Base-by-base conservation (phyloP, 2,113 vertebrate species). In the Siphamia tubifer region DNA sequence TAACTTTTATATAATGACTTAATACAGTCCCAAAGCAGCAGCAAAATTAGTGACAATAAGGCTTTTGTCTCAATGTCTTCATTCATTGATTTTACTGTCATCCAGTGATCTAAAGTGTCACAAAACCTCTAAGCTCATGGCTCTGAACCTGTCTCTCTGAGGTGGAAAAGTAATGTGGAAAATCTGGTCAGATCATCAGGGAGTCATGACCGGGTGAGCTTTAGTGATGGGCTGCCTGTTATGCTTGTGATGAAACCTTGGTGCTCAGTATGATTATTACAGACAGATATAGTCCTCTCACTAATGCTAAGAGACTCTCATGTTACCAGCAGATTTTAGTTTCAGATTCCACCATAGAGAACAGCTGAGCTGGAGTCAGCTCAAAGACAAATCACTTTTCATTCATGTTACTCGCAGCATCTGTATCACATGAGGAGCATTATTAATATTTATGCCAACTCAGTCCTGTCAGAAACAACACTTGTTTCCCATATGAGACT, bases 281-380 rank as follows among this genome's bases (percentile, higher is more conserved):
- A 81, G 86, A 87, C 86, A 70, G 72, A 90, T 92, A 83, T 89
- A 90, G 87, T 56, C 71, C 36, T 28, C 49, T 60, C 42, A 8
- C 70, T 79, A 79, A 79, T n/a, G 60, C 57, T 47, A 17, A 58
- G 61, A 76, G 61, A 62, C 67, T 74, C 85, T 91, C 82, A 13
- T 62, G 74, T 90, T 91, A 85, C 89, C 3, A 5, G 27, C 63
- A 63, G 68, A 79, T 81, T 60, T 67, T 51, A 47, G 43, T 39
- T 54, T 79, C 52, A 69, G 68, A 86, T 88, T 77, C 81, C 73
- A 72, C 28, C 51, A 30, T 5, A 23, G 44, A 48, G 52, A 54
- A 73, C 77, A 78, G 81, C 69, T 82, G 77, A 72, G 74, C 49
- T 42, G 47, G 42, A 71, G 49, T 60, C 65, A 34, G 68, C 38